A percentile compares a stretch with the other conserved stretches of the same genome.
phyloP scores from a whole-genome alignment of 2,113 vertebrate genomes.

The Scopus umbretta region DNA sequence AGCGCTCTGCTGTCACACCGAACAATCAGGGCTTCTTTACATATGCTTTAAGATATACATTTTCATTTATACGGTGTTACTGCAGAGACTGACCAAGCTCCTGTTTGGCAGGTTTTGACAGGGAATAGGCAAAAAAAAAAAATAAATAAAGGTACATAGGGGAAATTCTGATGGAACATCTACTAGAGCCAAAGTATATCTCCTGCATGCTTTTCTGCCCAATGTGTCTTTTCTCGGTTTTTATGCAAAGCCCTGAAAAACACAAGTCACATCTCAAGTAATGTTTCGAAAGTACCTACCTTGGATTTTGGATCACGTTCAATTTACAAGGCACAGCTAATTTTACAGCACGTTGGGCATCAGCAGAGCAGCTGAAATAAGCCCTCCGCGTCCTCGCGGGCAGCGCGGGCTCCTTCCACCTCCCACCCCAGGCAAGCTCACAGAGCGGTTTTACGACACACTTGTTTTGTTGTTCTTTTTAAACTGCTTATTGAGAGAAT shows the following conservation, averaged over 20 bases:
- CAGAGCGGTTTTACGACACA: not conserved
- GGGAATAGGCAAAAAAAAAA: not conserved
- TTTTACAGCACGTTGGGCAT: slow-evolving; percentile 49
- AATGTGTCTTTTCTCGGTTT: not conserved
- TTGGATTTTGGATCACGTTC: not conserved
- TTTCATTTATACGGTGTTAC: not conserved
- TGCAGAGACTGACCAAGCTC: not conserved
- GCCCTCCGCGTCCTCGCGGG: not conserved
- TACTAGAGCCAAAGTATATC: not conserved
- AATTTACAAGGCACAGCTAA: not conserved
- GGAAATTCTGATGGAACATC: not conserved
- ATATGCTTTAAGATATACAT: not conserved
- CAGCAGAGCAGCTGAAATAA: not conserved
- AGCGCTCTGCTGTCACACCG: not conserved
- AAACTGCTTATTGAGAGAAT: not conserved
- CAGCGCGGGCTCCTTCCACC: not conserved
- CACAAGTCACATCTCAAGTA: not conserved
- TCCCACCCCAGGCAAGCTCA: not conserved
- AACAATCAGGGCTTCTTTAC: not conserved
- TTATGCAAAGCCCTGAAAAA: not conserved
- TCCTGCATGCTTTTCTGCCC: not conserved
- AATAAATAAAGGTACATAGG: not conserved
- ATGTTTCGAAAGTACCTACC: not conserved
- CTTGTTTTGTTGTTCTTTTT: not conserved
- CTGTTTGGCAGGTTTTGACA: not conserved